A percentile compares a stretch with the other conserved stretches of the same genome.
phyloP scores from a whole-genome alignment of 2,797 vertebrate species.

The Stomatorhinus walkeri region DNA sequence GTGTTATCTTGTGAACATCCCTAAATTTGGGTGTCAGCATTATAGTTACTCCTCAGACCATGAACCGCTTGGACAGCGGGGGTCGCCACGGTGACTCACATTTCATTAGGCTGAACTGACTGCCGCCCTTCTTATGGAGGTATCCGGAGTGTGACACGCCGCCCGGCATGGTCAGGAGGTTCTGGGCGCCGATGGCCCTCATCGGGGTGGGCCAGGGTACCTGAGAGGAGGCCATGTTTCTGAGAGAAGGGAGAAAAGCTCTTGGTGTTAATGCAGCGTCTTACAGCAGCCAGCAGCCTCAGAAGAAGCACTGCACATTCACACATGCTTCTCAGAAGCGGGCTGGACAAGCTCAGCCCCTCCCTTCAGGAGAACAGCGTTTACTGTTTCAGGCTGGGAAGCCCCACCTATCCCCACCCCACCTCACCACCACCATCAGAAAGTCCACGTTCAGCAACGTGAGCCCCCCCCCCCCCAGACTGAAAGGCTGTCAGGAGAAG shows the following conservation, averaged over 20 bases:
- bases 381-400: background rate
- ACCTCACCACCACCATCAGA: background rate
- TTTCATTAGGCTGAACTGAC: conserved; percentile 85
- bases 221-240: conserved; percentile 77
- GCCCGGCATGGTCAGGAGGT: conserved; percentile 93
- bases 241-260: conserved; percentile 35
- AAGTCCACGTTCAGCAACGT: background rate
- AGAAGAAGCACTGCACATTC: background rate
- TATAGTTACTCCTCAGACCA: background rate
- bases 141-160: conserved; percentile 82
- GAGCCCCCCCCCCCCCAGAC: background rate
- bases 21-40: background rate
- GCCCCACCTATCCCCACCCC: background rate
- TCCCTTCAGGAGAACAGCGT: background rate
- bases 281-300: background rate
- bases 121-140: conserved; percentile 94
- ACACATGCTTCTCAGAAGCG: background rate
- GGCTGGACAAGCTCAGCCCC: background rate
- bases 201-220: conserved; percentile 84
- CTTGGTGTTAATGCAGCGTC: background rate
- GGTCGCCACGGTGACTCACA: conserved; percentile 68
- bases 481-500: background rate
- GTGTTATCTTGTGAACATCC: background rate
- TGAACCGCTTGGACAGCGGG: background rate
- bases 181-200: conserved; percentile 95